Evolutionary conservation across 2,888 invertebrate species (phyloP).

Genomic region (Chelonus formosanus): DNA sequence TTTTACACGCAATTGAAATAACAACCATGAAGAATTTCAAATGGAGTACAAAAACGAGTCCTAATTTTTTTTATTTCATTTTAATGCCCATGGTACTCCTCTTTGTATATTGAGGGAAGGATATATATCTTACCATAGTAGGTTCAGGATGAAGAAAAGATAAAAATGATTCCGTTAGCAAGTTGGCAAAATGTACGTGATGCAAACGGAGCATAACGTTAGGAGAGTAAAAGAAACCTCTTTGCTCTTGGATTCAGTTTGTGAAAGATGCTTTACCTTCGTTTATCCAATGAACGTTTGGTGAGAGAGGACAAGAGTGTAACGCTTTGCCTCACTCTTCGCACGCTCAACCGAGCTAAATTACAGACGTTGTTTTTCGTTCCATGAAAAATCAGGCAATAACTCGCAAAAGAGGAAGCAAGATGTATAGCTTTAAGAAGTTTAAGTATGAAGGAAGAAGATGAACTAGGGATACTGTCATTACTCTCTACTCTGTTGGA

Average conservation of each 20-base stretch:
- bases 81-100: too few species aligned
- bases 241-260: constrained; percentile 10
- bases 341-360: constrained; percentile 37
- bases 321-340: constrained; percentile 32
- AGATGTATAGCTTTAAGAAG: constrained; percentile 21
- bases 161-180: constrained; percentile 41
- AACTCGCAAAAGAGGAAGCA: constrained; percentile 32
- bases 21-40: constrained; percentile 20
- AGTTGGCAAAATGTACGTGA: constrained; percentile 42
- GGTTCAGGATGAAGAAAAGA: constrained; percentile 32
- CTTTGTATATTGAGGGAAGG: not conserved
- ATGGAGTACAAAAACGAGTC: constrained; percentile 12
- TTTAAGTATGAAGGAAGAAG: constrained; percentile 17
- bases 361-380: constrained; percentile 41
- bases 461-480: constrained; percentile 24
- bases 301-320: constrained; percentile 24
- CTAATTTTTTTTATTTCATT: constrained; percentile 13
- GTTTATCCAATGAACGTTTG: constrained; percentile 23
- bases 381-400: constrained; percentile 44
- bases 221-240: constrained; percentile 31
- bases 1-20: constrained; percentile 11
- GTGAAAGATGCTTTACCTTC: constrained; percentile 24
- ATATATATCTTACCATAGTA: not conserved
- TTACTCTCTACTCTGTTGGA: constrained; percentile 18
- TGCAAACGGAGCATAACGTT: constrained; percentile 47